Base-by-base conservation (phyloP, 2,797 vertebrate species). In the Argyrosomus regius region DNA sequence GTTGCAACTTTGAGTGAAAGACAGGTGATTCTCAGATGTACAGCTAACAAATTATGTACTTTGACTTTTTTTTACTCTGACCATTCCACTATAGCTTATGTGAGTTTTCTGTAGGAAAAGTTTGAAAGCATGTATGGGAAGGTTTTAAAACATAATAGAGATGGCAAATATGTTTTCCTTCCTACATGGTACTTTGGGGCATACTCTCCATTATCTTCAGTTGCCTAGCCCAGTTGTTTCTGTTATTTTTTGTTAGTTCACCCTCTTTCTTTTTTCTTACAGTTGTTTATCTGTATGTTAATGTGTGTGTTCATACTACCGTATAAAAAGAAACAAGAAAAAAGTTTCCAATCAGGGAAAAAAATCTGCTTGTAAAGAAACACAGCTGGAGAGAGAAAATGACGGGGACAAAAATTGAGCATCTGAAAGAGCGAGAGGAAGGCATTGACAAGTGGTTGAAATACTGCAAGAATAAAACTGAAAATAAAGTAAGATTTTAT, bases 331-430 rank as follows among this genome's bases (percentile, higher is more conserved):
- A 70, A 68, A 56, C 4, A n/a, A 67, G 45, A 59, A 56, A 39
- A 68, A 64, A 24, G 41, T 78, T 82, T 76, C 22, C 46, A 68
- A 68, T 82, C 45, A 62, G 62, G 48, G 5, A 63, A 53, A 63
- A 53, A 60, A 56, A 82, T 62, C 54, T 22, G 20, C 35, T 31
- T 3, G 54, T 31, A 72, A 56, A 78, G 60, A 73, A 81, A 49
- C 41, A 48, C 54, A 72, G 52, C 48, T 31, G 74, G 71, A 72
- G 65, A 41, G 41, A 45, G 22, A 74, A 77, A 52, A 53, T 72
- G 26, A 58, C n/a, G 43, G 17, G 59, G 48, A 54, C 12, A 72
- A 22, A 70, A 72, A 72, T 12, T n/a, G 8, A 62, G 6, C 28
- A 75, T 82, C 71, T 48, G 20, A 70, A 61, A 60, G 9, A 49